Percentiles rank a stretch among this genome's conserved stretches.
phyloP scores from a whole-genome alignment of 2,113 vertebrate species.

The Lathamus discolor region DNA sequence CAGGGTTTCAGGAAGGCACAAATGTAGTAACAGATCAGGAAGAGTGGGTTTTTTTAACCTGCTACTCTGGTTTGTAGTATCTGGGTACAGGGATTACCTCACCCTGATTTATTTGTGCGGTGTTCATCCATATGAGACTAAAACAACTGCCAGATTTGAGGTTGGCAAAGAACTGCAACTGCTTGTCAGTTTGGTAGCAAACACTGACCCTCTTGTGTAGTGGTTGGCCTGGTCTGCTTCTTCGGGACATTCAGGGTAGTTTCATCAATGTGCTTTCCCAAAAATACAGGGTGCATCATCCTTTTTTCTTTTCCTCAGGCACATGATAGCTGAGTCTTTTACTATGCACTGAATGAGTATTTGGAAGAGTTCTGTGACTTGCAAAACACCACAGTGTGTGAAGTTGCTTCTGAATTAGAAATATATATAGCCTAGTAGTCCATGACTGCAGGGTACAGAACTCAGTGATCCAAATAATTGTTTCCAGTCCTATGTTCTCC shows the following conservation, averaged over 20 bases:
- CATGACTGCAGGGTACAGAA: not conserved
- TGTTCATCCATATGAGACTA: not conserved
- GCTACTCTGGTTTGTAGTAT: not conserved
- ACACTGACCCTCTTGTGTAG: too few relatives aligned
- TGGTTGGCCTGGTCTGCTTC: not conserved
- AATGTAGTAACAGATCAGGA: not conserved
- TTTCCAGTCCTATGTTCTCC: not conserved
- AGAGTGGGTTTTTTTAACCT: not conserved
- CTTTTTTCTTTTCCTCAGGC: not conserved
- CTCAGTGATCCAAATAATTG: not conserved
- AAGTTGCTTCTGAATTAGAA: not conserved
- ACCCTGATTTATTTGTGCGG: fast-evolving
- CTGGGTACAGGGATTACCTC: not conserved
- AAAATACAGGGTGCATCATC: not conserved
- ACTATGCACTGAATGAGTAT: not conserved
- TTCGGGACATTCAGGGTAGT: not conserved
- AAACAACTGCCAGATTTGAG: not conserved
- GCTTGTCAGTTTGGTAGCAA: not conserved
- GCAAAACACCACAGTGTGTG: not conserved
- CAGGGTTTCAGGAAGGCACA: not conserved
- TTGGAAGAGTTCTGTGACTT: not conserved
- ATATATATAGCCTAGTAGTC: not conserved
- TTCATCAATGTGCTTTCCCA: not conserved
- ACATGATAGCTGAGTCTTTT: not conserved
- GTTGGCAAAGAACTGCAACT: not conserved